Evolutionary conservation across 1,140 invertebrate species (phyloP), one percentile per base, ranked within the genome.

Genomic region (Steinernema khuongi): DNA sequence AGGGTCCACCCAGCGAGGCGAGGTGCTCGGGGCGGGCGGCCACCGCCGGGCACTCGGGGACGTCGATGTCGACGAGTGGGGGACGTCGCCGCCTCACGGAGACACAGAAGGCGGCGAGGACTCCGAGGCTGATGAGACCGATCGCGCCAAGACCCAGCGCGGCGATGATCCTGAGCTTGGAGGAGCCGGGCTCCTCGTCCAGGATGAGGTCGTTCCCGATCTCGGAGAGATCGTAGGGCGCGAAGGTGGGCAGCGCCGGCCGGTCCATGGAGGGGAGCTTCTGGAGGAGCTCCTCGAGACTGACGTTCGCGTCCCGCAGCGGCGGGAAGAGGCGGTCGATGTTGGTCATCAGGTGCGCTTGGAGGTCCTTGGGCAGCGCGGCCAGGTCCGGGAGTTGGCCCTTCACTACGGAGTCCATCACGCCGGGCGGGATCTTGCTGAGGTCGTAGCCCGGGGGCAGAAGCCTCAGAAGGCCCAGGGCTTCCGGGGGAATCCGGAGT

Each of bases 201-300:
- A 80, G 60, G 26, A 83, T 69, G 32, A 85, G 68, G 28, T 85
- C 82, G 43, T 70, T 71, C 28, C 82, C 79, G 14, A 84, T 36
- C 29, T 81, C 60, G 68, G 82, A 84, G 73, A 84, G 80, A 68
- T 84, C 83, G 67, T 84, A 84, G 2, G 83, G 83, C 1, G 80
- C 74, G 68, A 85, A 84, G 17, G 83, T 85, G 7, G 77, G 36
- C 14, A 75, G 41, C 29, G 68, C 77, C 11, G 82, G 74, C 28
- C 74, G 73, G n/a, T 82, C 81, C 36, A 85, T 85, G 17, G 70
- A 77, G 14, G 83, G 83, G 41, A 84, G 68, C 50, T 84, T 84
- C 29, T 68, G 29, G 11, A 84, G 72, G 70, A 84, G 70, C 22
- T 84, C 83, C 32, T 83, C 81, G 36, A 84, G 73, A 11, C 80